Percentiles rank a stretch among this genome's conserved stretches.
These are phyloP conservation scores for Albula goreensis DNA, from an alignment of 2,113 vertebrate species.

Conservation along the genomic window DNA sequence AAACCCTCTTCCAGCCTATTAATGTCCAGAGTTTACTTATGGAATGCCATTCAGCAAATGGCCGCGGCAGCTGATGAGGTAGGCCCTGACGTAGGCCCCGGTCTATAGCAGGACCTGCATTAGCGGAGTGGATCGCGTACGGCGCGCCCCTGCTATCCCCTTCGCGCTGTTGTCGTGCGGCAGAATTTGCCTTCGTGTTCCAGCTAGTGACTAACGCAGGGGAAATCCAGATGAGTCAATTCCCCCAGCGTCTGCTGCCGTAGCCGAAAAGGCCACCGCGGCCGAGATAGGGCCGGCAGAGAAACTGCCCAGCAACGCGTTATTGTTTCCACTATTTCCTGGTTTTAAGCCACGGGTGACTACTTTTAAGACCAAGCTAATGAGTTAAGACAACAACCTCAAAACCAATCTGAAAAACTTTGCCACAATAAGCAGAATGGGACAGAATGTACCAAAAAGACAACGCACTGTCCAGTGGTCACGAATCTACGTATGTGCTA, in stretches of 20 bases:
- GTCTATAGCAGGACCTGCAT: conserved; percentile 43
- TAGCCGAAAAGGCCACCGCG: conserved; percentile 60
- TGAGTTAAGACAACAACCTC: neutral
- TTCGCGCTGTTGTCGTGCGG: conserved; percentile 36
- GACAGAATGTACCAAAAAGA: neutral
- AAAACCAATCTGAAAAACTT: neutral
- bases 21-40: conserved; percentile 61
- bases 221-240: conserved; percentile 76
- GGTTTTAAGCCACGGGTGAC: neutral
- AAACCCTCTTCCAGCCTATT: conserved; percentile 50
- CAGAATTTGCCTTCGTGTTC: conserved; percentile 64
- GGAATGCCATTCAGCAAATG: conserved; percentile 68
- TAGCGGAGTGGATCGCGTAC: conserved; percentile 57
- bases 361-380: neutral
- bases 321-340: conserved; percentile 44
- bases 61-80: conserved; percentile 67
- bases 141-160: conserved; percentile 47
- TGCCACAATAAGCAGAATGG: neutral
- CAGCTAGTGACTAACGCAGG: conserved; percentile 71
- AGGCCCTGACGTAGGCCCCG: conserved; percentile 36
- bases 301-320: conserved; percentile 69
- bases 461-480: neutral
- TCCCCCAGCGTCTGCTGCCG: conserved; percentile 59
- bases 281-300: conserved; percentile 21
- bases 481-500: too few species aligned